Conservation (phyloP, 2,888 invertebrate genomes). For the Plusia festucae region DNA sequence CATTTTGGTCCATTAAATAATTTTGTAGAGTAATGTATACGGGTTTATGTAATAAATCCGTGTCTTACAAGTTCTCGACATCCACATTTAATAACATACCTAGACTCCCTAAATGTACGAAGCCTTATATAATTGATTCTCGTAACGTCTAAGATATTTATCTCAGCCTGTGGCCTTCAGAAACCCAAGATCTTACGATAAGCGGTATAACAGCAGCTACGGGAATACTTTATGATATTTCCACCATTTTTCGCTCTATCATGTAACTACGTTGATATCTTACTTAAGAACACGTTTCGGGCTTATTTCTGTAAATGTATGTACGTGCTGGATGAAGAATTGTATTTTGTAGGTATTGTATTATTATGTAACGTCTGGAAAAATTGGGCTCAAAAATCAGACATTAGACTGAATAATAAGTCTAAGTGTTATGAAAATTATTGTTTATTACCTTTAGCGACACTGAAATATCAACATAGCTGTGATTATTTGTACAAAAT, state of each 20-base stretch:
- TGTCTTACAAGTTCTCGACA: not conserved
- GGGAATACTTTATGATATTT: constrained; percentile 50
- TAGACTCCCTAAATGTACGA: constrained; percentile 10
- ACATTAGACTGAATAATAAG: not conserved
- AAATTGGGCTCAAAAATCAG: not conserved
- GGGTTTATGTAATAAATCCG: not conserved
- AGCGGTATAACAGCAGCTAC: constrained; percentile 36
- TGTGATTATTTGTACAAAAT: not conserved
- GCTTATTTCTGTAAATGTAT: constrained; percentile 38
- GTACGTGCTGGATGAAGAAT: constrained; percentile 26
- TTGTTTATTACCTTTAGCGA: not conserved
- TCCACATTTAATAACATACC: constrained; percentile 6
- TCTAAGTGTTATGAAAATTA: not conserved
- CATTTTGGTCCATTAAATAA: not conserved
- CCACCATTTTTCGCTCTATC: constrained; percentile 48
- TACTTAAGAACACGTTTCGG: constrained; percentile 41
- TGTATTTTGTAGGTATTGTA: constrained; percentile 17
- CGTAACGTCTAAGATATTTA: constrained; percentile 39
- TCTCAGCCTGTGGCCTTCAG: constrained; percentile 27
- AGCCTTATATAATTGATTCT: constrained; percentile 46
- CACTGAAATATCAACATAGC: no score
- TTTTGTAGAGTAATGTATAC: not conserved
- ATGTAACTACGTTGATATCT: constrained; percentile 38
- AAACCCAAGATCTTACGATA: constrained; percentile 44
- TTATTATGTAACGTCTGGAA: not conserved